Evolutionary conservation across 2,113 vertebrate species (phyloP).

Genomic region (Pseudopodoces humilis): DNA sequence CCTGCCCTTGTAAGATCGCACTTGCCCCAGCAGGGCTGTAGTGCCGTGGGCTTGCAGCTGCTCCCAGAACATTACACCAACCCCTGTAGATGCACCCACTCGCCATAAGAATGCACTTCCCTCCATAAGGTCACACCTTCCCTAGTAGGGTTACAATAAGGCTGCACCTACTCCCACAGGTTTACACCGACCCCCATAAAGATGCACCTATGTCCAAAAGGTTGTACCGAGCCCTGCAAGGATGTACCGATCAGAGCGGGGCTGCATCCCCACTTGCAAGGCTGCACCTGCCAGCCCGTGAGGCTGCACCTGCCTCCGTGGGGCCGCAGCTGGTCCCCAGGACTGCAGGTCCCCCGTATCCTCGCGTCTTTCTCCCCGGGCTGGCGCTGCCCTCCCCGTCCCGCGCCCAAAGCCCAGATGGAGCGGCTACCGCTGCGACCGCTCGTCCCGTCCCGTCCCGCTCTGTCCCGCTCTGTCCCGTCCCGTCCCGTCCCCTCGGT

Average conservation of each 20-base stretch:
- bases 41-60: background rate
- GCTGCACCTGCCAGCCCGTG: background rate
- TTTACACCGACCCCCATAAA: accelerated
- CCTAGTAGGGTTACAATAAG: accelerated
- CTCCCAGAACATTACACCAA: background rate
- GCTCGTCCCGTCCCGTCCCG: background rate
- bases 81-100: background rate
- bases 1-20: background rate
- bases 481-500: background rate
- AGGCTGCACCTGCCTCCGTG: background rate
- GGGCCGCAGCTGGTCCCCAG: background rate
- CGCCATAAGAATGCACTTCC: background rate
- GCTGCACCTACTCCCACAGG: background rate
- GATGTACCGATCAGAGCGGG: background rate
- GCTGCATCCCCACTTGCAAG: background rate
- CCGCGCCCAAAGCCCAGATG: background rate
- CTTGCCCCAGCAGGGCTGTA: background rate
- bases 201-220: background rate
- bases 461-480: background rate
- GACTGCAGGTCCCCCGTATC: accelerated
- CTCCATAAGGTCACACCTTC: background rate
- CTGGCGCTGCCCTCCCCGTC: background rate
- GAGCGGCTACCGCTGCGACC: background rate
- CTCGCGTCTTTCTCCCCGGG: too few relatives aligned
- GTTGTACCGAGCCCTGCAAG: background rate